phyloP scores from a whole-genome alignment of 2,888 invertebrate species.

The Helleia helle region DNA sequence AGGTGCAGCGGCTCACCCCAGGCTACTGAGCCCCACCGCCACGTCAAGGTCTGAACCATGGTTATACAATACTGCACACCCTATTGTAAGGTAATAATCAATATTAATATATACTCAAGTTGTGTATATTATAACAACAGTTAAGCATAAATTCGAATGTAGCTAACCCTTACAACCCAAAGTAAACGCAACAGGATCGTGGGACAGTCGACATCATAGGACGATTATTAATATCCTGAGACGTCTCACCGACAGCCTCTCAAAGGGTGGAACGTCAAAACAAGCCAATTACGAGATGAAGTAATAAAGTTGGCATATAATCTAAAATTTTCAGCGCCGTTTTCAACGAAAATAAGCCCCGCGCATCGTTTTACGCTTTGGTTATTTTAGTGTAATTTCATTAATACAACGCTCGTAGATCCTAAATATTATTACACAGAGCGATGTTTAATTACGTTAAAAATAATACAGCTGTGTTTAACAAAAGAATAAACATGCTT shows the following conservation, averaged over 20 bases:
- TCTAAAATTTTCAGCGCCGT: constrained; percentile 28
- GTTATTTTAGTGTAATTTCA: constrained; percentile 8
- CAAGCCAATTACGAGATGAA: constrained; percentile 67
- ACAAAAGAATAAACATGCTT: too few species aligned
- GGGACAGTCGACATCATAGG: constrained; percentile 48
- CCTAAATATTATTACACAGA: constrained; percentile 1
- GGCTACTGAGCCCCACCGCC: too few species aligned
- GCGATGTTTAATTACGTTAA: constrained; percentile 4
- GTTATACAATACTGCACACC: too few species aligned
- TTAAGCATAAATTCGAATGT: background rate
- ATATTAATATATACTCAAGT: background rate
- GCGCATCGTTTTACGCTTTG: constrained; percentile 54
- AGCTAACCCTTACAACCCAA: background rate
- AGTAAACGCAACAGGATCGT: constrained; percentile 30
- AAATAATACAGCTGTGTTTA: too few species aligned
- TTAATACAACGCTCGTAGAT: constrained; percentile 4
- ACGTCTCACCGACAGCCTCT: constrained; percentile 54
- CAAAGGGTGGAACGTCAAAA: constrained; percentile 70
- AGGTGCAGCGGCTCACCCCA: too few species aligned
- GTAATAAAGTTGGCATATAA: constrained; percentile 65
- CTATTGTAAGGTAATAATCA: too few species aligned
- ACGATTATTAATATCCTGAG: constrained; percentile 70
- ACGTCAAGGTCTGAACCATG: too few species aligned
- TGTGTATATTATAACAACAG: background rate
- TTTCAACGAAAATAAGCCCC: constrained; percentile 18